phyloP scores from a whole-genome alignment of 2,113 vertebrate genomes.

The Trematocara zebra region DNA sequence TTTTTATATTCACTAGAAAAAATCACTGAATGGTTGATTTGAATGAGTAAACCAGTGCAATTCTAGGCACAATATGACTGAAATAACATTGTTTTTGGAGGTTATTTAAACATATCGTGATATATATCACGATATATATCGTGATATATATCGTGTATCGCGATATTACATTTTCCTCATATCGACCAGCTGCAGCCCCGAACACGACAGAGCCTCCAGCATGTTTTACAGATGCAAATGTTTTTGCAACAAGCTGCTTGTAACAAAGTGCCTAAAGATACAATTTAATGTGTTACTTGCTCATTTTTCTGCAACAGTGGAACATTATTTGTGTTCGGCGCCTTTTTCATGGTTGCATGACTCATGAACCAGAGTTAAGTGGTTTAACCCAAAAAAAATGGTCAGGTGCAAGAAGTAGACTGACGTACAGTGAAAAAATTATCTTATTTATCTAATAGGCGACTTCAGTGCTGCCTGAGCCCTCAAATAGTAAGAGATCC shows the following conservation, averaged over 20 bases:
- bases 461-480: not conserved
- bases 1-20: not conserved
- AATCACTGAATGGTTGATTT: not conserved
- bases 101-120: not conserved
- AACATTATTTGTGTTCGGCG: accelerated
- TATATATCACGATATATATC: not conserved
- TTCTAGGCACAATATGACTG: not conserved
- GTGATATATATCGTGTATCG: not conserved
- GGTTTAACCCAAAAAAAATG: not conserved
- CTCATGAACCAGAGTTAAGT: not conserved
- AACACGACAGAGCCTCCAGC: not conserved
- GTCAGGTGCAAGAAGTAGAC: not conserved
- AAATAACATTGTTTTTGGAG: not conserved
- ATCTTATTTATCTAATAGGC: not conserved
- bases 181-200: not conserved
- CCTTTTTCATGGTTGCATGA: not conserved
- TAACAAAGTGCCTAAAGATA: not conserved
- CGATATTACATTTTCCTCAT: not conserved
- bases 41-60: not conserved
- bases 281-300: not conserved
- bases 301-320: not conserved
- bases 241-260: not conserved
- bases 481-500: not conserved
- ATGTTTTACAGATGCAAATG: not conserved
- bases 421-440: not conserved